phyloP scores from a whole-genome alignment of 2,113 vertebrate genomes.

The Saguinus midas region DNA sequence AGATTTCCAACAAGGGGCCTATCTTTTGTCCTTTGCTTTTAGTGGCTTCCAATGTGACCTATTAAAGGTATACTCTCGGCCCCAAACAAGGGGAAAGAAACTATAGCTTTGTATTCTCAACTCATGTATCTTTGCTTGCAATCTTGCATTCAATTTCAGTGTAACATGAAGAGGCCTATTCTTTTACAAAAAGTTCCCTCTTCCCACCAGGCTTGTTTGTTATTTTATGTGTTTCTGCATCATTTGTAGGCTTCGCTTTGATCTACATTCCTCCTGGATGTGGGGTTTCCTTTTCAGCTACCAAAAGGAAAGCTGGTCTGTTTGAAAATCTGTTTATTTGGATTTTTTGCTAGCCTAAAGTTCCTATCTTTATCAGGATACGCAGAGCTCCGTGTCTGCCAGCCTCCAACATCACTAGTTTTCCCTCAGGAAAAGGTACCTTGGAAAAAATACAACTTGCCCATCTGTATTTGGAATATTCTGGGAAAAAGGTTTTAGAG shows the following conservation, averaged over 20 bases:
- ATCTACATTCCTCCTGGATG: slow-evolving; percentile 88
- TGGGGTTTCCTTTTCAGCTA: slow-evolving; percentile 86
- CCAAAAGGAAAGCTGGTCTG: slow-evolving; percentile 87
- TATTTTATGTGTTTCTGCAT: slow-evolving; percentile 90
- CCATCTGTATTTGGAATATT: slow-evolving; percentile 49
- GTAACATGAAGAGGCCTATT: slow-evolving; percentile 87
- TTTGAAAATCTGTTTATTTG: slow-evolving; percentile 87
- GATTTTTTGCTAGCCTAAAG: slow-evolving; percentile 81
- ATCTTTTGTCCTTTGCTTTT: slow-evolving; percentile 76
- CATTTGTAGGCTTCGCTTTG: slow-evolving; percentile 88
- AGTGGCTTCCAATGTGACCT: slow-evolving; percentile 78
- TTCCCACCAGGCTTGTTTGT: slow-evolving; percentile 88
- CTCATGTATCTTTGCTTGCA: slow-evolving; percentile 80
- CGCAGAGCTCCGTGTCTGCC: slow-evolving; percentile 74
- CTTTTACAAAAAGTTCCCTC: slow-evolving; percentile 85
- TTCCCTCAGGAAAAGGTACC: slow-evolving; percentile 78
- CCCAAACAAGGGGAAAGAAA: slow-evolving; percentile 76
- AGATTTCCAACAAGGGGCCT: slow-evolving; percentile 68
- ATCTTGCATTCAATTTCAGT: slow-evolving; percentile 85
- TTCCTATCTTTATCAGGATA: slow-evolving; percentile 83
- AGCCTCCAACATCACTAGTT: slow-evolving; percentile 55
- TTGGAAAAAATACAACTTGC: slow-evolving; percentile 73
- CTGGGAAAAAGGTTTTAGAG: slow-evolving; percentile 52
- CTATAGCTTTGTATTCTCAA: slow-evolving; percentile 75
- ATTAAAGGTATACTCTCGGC: slow-evolving; percentile 71